Base-by-base conservation (phyloP, 2,888 invertebrate genomes). In the Zele albiditarsus region DNA sequence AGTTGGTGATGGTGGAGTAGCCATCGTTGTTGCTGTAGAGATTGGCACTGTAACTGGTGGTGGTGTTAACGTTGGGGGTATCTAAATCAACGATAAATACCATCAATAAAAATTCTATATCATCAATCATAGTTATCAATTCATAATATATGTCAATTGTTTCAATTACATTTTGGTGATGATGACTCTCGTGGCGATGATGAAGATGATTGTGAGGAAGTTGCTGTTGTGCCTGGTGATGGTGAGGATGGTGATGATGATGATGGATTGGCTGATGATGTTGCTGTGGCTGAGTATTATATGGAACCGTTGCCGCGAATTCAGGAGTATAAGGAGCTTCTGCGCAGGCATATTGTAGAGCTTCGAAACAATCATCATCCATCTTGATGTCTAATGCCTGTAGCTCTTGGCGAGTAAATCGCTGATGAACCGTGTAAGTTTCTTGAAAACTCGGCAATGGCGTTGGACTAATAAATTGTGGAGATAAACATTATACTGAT, bases 361-460 rank as follows among this genome's bases (percentile, higher is more conserved):
- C 92, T 85, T 94, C 94, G 88, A 94, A 95, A 86, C 95, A 95
- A 84, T 95, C 96, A 85, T 96, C 96, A 88, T 96, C 96, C 95
- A 96, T 95, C 90, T 96, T 96, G 84, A 95, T 93, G 38, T 93
- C 93, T 82, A 93, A 91, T 83, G 92, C 91, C 58, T 91, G 90
- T 87, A 93, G 91, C 88, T 92, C 93, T 87, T 92, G 92, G 83
- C 91, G 92, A 77, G 92, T 92, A 84, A 87, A 89, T 86, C 94
- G 94, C 79, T 94, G 93, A 53, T 80, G 80, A 67, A 95, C 93
- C 75, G 95, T 95, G 89, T 96, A 96, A 33, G 95, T 96, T 90
- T 96, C 96, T 91, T 96, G 95, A 90, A 96, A 96, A 90, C 96
- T 96, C 79, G 96, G 96, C 85, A 96, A 90, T 65, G 92, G 91